Conservation (phyloP, 2,888 invertebrate species). For the Elegia similella region DNA sequence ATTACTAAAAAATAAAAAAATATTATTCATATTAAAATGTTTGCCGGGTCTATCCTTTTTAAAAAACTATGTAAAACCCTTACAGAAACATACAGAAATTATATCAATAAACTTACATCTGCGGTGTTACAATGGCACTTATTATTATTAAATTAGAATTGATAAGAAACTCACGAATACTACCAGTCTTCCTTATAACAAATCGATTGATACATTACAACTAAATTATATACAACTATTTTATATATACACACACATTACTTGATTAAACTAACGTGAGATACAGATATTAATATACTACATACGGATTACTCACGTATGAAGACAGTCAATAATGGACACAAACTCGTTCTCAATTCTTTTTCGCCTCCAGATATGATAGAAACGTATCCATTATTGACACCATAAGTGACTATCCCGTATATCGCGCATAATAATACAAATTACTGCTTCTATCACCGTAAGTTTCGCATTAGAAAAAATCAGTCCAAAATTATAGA, state of each 20-base stretch:
- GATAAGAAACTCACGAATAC: conserved; percentile 3
- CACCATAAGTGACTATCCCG: no score
- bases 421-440: no score
- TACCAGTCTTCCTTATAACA: conserved; percentile 14
- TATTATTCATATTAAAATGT: not conserved
- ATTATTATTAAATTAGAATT: conserved; percentile 1
- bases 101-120: not conserved
- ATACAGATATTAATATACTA: no score
- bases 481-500: conserved; percentile 64
- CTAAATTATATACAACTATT: conserved; percentile 12
- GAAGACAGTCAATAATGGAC: no score
- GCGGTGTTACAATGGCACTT: conserved; percentile 16
- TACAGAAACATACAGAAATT: conserved; percentile 7
- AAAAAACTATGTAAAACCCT: not conserved
- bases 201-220: conserved; percentile 13
- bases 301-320: no score
- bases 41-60: not conserved
- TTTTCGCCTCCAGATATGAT: no score
- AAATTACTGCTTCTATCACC: conserved; percentile 7
- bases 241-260: not conserved
- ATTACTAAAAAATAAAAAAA: no score
- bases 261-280: no score
- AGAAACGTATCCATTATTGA: no score
- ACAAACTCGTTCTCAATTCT: no score
- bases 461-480: conserved; percentile 4